Percentiles rank a stretch among this genome's conserved stretches.
phyloP scores from a whole-genome alignment of 2,797 vertebrate genomes.

The Caiman crocodilus region DNA sequence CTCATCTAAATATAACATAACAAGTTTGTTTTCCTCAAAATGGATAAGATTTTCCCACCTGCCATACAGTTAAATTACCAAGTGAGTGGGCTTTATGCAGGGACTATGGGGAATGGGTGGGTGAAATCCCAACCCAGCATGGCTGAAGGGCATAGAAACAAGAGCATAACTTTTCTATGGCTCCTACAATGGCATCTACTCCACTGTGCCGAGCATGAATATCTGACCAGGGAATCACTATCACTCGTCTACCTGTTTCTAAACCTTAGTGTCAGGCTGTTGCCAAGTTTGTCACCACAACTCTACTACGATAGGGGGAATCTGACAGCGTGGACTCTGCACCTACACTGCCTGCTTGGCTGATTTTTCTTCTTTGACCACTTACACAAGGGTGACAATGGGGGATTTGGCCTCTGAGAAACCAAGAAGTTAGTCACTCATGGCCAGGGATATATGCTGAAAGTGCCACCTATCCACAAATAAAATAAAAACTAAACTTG shows the following conservation, averaged over 20 bases:
- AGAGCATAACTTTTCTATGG: not conserved
- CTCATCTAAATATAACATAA: not conserved
- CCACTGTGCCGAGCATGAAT: not conserved
- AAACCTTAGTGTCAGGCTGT: accelerated
- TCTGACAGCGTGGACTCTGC: not conserved
- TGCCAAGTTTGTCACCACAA: not conserved
- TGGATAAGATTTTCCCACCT: not conserved
- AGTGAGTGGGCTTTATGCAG: not conserved
- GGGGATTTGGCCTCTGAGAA: not conserved
- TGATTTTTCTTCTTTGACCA: not conserved
- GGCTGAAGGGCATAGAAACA: not conserved
- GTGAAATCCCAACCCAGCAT: not conserved
- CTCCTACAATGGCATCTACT: accelerated
- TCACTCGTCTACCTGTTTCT: not conserved
- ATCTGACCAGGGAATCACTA: not conserved
- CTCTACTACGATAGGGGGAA: not conserved
- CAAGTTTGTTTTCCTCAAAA: not conserved
- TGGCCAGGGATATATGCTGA: not conserved
- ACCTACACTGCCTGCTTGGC: not conserved
- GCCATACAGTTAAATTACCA: not conserved
- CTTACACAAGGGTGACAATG: not conserved
- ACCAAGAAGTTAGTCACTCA: not conserved
- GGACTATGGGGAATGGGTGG: not conserved
- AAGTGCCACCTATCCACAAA: not conserved
- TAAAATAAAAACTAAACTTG: not conserved